phyloP scores from a whole-genome alignment of 2,113 vertebrate genomes.

The Pteropus alecto region DNA sequence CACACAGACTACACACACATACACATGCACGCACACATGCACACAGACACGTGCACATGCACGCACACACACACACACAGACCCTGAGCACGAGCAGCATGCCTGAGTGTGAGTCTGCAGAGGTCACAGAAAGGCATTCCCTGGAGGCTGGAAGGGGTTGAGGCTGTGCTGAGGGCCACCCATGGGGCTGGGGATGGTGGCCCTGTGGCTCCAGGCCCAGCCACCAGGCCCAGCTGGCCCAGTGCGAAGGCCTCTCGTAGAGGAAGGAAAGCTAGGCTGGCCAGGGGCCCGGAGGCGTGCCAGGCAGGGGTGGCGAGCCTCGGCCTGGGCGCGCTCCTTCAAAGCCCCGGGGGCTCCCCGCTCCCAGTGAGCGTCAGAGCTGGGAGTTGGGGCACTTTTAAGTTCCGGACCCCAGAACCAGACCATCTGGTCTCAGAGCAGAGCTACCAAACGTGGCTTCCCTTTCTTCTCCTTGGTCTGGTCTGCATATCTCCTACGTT shows the following conservation, averaged over 20 bases:
- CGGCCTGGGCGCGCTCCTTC: background rate
- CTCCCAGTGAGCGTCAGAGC: background rate
- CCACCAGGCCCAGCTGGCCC: background rate
- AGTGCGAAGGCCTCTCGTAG: background rate
- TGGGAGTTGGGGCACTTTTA: background rate
- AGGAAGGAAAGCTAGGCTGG: background rate
- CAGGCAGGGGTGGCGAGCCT: background rate
- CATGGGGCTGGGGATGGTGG: no score
- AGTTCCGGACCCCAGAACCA: background rate
- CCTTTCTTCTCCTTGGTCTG: background rate
- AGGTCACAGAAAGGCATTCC: background rate
- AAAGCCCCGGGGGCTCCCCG: fast-evolving
- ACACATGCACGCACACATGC: background rate
- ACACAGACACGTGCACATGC: background rate
- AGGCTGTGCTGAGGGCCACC: background rate
- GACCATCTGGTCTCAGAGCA: background rate
- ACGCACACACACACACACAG: fast-evolving
- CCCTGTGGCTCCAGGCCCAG: background rate
- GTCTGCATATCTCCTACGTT: background rate
- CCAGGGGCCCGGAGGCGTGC: background rate
- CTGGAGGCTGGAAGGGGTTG: background rate
- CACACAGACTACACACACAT: no score
- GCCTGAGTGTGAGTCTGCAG: background rate
- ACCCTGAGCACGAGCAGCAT: background rate
- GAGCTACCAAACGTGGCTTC: fast-evolving